A percentile compares a stretch with the other conserved stretches of the same genome.
phyloP scores from a whole-genome alignment of 2,797 vertebrate genomes.

The Bucorvus abyssinicus region DNA sequence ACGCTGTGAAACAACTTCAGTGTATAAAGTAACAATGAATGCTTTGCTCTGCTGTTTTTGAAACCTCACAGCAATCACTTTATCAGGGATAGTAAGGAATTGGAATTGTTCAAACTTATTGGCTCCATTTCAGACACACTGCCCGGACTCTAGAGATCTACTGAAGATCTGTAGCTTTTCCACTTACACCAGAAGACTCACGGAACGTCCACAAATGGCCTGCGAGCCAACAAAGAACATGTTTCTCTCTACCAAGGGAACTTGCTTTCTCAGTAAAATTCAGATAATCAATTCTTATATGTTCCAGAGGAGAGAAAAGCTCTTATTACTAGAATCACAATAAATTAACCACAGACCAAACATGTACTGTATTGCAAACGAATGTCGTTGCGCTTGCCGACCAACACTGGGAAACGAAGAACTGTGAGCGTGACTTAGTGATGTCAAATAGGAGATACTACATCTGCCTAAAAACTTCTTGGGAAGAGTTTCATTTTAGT shows the following conservation, averaged over 20 bases:
- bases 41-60: neutral
- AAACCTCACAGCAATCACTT: neutral
- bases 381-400: neutral
- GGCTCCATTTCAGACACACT: neutral
- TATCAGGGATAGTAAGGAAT: neutral
- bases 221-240: neutral
- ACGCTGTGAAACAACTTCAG: neutral
- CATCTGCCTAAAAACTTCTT: neutral
- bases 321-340: neutral
- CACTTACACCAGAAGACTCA: neutral
- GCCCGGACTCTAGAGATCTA: neutral
- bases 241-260: neutral
- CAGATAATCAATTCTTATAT: neutral
- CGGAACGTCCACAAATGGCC: neutral
- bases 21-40: neutral
- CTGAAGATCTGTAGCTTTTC: neutral
- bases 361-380: neutral
- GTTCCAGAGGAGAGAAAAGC: neutral
- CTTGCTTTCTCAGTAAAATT: conserved; percentile 1
- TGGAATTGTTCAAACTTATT: neutral
- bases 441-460: neutral
- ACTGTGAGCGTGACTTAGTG: neutral
- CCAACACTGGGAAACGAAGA: neutral
- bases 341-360: neutral
- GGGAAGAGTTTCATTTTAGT: neutral